These are phyloP conservation scores for Poecilia wingei DNA, from an alignment of 2,797 vertebrate genomes.

Conservation along the genomic window DNA sequence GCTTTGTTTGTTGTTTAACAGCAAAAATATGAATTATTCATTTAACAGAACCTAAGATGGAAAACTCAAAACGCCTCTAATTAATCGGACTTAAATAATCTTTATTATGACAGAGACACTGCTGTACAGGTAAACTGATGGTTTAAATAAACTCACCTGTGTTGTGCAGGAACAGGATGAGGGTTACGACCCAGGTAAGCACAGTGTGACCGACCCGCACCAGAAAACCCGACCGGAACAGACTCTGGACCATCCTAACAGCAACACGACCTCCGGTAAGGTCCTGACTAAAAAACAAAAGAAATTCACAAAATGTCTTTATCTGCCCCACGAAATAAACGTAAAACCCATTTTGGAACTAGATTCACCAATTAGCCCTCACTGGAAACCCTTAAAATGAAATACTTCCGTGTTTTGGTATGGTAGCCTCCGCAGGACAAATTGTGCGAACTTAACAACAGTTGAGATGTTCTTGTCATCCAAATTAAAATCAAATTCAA, in stretches of 20 bases:
- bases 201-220: conserved; percentile 83
- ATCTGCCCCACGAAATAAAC: neutral
- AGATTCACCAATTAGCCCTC: neutral
- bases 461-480: neutral
- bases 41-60: neutral
- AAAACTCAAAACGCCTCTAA: neutral
- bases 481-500: neutral
- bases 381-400: neutral
- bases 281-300: neutral
- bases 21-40: neutral
- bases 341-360: neutral
- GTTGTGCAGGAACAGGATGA: conserved; percentile 87
- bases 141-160: conserved; percentile 82
- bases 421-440: conserved; percentile 40
- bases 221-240: conserved; percentile 82
- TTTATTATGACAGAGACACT: neutral
- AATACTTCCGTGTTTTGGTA: conserved; percentile 64
- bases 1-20: neutral
- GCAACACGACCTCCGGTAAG: neutral
- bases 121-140: neutral
- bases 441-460: neutral
- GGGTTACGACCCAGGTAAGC: conserved; percentile 82
- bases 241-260: conserved; percentile 51
- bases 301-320: neutral
- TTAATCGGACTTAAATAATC: neutral